Conservation (phyloP, 2,113 vertebrate genomes). For the Setophaga coronata region DNA sequence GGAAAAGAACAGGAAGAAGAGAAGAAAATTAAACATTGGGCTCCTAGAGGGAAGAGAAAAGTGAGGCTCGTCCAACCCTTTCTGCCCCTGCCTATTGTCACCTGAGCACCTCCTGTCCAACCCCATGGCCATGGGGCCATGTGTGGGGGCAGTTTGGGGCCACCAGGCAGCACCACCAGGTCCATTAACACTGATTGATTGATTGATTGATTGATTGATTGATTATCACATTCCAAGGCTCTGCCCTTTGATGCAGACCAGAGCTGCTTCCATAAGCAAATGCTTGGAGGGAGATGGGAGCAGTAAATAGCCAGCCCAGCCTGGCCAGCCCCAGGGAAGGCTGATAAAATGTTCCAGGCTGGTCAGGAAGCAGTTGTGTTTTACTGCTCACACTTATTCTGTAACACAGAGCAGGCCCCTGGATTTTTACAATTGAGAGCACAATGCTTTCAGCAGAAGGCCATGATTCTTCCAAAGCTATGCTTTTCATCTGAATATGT, state of each 20-base stretch:
- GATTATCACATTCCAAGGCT: background rate
- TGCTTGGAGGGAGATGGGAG: background rate
- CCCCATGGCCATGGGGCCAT: background rate
- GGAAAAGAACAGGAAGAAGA: background rate
- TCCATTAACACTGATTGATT: background rate
- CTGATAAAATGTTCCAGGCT: background rate
- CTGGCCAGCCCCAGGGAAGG: background rate
- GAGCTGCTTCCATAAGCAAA: slow-evolving; percentile 6
- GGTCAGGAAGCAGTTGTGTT: background rate
- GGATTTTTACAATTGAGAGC: background rate
- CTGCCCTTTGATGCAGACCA: slow-evolving; percentile 58
- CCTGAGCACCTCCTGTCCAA: background rate
- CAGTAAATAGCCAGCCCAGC: background rate
- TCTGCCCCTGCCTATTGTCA: background rate
- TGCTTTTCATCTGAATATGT: background rate
- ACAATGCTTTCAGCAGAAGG: background rate
- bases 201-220: background rate
- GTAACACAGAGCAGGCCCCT: background rate
- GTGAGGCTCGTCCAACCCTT: background rate
- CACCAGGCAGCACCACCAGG: background rate
- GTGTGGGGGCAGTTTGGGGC: background rate
- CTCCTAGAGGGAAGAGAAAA: background rate
- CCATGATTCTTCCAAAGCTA: background rate
- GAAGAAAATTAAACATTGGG: background rate
- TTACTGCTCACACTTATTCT: background rate